phyloP scores from a whole-genome alignment of 2,888 invertebrate genomes.

The Myopa tessellatipennis region DNA sequence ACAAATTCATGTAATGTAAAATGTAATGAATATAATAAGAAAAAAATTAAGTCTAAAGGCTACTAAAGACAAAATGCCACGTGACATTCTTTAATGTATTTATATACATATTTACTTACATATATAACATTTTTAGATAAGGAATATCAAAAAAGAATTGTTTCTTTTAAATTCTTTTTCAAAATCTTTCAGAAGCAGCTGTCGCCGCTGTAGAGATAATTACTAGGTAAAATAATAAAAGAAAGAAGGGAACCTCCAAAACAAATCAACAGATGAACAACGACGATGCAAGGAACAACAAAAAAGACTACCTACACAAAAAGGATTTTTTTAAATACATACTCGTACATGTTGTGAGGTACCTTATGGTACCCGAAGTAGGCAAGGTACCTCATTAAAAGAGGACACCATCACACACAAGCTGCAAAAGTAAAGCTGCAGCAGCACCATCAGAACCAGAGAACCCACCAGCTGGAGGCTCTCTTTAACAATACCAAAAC shows the following conservation, averaged over 20 bases:
- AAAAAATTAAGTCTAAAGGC: too few species aligned
- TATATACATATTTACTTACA: too few species aligned
- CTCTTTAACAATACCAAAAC: background rate
- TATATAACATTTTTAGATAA: too few species aligned
- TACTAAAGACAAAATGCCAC: too few species aligned
- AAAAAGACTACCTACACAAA: background rate
- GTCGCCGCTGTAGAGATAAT: background rate
- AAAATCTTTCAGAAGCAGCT: background rate
- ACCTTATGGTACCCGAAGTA: constrained; percentile 24
- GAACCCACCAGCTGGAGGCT: background rate
- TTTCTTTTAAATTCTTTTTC: too few species aligned
- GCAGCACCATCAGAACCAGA: too few species aligned
- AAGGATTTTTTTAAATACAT: background rate
- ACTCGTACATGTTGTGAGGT: constrained; percentile 21
- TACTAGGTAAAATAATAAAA: too few species aligned
- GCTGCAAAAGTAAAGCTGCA: background rate
- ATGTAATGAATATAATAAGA: too few species aligned
- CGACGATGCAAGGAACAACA: background rate
- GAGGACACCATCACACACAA: background rate
- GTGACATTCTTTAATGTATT: too few species aligned
- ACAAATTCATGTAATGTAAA: too few species aligned
- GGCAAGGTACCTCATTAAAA: background rate
- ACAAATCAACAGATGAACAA: background rate
- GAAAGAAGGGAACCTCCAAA: too few species aligned
- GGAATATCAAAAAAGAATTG: too few species aligned